Evolutionary conservation across 2,113 vertebrate species (phyloP).

Genomic region (Atractosteus spatula): DNA sequence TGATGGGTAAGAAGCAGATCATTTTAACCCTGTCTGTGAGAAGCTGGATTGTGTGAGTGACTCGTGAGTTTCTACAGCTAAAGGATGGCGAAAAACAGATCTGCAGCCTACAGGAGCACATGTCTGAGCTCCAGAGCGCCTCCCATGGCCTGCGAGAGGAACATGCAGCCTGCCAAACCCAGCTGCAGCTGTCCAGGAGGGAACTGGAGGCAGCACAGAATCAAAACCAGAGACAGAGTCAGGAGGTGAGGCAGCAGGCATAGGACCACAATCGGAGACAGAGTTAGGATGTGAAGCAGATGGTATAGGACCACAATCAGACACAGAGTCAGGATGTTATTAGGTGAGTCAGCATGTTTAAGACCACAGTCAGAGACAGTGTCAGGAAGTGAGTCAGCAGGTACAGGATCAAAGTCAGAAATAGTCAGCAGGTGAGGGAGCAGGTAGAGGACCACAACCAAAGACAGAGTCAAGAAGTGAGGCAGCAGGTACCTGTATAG

Average conservation of each 20-base stretch:
- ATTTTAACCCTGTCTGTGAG: conserved; percentile 27
- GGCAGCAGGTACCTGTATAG: too few species aligned
- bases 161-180: conserved; percentile 17
- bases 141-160: conserved; percentile 35
- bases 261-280: too few species aligned
- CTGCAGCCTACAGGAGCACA: conserved; percentile 22
- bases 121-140: conserved; percentile 38
- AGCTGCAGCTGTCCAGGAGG: conserved; percentile 26
- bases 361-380: too few species aligned
- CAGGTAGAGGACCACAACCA: too few species aligned
- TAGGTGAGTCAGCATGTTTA: too few species aligned
- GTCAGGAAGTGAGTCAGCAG: too few species aligned
- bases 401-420: too few species aligned
- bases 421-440: too few species aligned
- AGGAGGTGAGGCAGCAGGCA: conserved; percentile 31
- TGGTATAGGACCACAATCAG: too few species aligned
- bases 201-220: conserved; percentile 24
- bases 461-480: too few species aligned
- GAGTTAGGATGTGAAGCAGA: too few species aligned
- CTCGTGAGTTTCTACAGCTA: conserved; percentile 19
- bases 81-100: conserved; percentile 26
- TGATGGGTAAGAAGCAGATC: not conserved
- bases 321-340: too few species aligned
- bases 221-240: conserved; percentile 24
- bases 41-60: conserved; percentile 26